Evolutionary conservation across 2,888 invertebrate genomes (phyloP), one percentile per base, ranked within the genome.

Genomic region (Alviniconcha strummeri): DNA sequence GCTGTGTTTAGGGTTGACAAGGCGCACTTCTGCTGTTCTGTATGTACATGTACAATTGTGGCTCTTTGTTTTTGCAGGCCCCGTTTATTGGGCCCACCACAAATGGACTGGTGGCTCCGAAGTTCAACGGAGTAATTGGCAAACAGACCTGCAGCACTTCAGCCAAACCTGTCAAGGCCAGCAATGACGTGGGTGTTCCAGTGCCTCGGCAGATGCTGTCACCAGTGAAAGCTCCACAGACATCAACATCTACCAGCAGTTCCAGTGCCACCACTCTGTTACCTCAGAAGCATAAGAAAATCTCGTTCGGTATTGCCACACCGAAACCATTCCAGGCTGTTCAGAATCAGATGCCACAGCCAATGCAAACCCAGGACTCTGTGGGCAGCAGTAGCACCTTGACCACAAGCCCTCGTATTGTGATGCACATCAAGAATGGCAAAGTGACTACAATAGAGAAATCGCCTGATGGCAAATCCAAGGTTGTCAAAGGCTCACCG

Each of bases 341-440:
- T 13, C 84, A 72, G 57, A 64, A 83, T 67, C 84, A 74, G 55
- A 77, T 82, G 80, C 13, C 55, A 17, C 74, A 82, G 71, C 64
- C 69, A 15, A 77, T 67, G 69, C 84, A 81, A 64, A 60, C 36
- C 13, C 71, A 81, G 60, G 84, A 85, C 13, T 79, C 83, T 17
- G 56, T 17, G 52, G 52, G n/a, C 55, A 55, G 55, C 55, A 8
- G 17, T 57, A 79, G 81, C 60, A 72, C 80, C 74, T 76, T 57
- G 8, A 67, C 83, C 52, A 67, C 55, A 17, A 89, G 90, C 76
- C 91, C 91, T 15, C 86, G 92, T 71, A 91, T 93, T 84, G 92
- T 93, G 7, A 91, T 93, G 90, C 91, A 92, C 56, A 93, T 93
- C 56, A 93, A 91, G 84, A 88, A 93, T 86, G 93, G 93, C 9